phyloP scores from a whole-genome alignment of 2,888 invertebrate species.

The Tetragonula carbonaria region DNA sequence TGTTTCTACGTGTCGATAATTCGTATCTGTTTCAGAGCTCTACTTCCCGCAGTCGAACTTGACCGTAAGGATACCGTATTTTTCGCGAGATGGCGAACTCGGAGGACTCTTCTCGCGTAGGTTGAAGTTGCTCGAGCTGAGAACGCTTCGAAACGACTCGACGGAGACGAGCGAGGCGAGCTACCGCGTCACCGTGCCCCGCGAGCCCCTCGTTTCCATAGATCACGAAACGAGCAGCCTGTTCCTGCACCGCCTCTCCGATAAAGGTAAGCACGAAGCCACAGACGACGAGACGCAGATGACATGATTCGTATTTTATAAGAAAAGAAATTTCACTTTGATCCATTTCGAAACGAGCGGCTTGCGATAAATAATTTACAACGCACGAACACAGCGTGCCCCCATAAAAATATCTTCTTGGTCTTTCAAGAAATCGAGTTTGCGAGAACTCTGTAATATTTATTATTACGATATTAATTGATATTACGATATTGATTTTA shows the following conservation, averaged over 20 bases:
- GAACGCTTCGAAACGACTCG: conserved; percentile 77
- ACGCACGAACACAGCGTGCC: too few species aligned
- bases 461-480: too few species aligned
- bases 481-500: too few species aligned
- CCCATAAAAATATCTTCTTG: not conserved
- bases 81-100: conserved; percentile 51
- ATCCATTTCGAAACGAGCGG: too few species aligned
- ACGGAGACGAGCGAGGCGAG: conserved; percentile 61
- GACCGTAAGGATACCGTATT: conserved; percentile 75
- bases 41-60: conserved; percentile 82
- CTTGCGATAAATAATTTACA: too few species aligned
- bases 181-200: conserved; percentile 72
- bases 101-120: conserved; percentile 44
- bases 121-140: conserved; percentile 73
- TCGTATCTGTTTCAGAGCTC: conserved; percentile 74
- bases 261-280: conserved; percentile 64
- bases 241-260: conserved; percentile 66
- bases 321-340: too few species aligned
- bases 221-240: conserved; percentile 35
- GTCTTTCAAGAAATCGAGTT: too few species aligned
- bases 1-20: too few species aligned
- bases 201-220: conserved; percentile 59
- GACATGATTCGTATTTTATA: too few species aligned
- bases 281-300: too few species aligned
- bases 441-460: too few species aligned